Evolutionary conservation across 2,888 invertebrate species (phyloP).

Genomic region (Folsomia manolachei): DNA sequence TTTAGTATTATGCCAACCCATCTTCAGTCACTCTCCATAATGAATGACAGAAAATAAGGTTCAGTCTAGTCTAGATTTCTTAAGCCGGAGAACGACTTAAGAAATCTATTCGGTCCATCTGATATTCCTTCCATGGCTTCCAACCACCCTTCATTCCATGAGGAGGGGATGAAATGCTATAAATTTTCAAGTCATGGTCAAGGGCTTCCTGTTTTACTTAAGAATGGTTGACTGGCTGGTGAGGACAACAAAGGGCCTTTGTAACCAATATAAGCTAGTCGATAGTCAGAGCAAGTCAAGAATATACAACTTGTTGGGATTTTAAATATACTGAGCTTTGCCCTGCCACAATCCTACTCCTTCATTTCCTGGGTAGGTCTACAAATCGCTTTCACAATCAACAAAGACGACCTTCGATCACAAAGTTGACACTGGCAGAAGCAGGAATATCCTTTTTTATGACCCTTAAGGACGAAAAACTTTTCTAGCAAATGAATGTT

Average conservation of each 20-base stretch:
- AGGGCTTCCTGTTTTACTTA: conserved; percentile 14
- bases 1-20: background rate
- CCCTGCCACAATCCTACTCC: background rate
- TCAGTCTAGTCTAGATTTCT: too few species aligned
- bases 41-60: background rate
- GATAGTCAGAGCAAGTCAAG: background rate
- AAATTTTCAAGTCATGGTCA: conserved; percentile 8
- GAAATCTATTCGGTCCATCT: too few species aligned
- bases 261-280: background rate
- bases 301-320: background rate
- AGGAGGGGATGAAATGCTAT: background rate
- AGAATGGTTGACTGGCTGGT: background rate
- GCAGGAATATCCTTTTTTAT: background rate
- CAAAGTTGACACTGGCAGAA: background rate
- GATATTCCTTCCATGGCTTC: too few species aligned
- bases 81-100: too few species aligned
- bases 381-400: background rate
- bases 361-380: background rate
- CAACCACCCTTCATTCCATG: too few species aligned
- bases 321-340: background rate
- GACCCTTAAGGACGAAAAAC: too few species aligned
- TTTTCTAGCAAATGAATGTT: too few species aligned
- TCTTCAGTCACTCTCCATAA: background rate
- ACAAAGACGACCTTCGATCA: background rate
- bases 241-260: background rate